Evolutionary conservation across 1,140 invertebrate species (phyloP), one percentile per base, ranked within the genome.

Genomic region (Drosophila chauvacae): DNA sequence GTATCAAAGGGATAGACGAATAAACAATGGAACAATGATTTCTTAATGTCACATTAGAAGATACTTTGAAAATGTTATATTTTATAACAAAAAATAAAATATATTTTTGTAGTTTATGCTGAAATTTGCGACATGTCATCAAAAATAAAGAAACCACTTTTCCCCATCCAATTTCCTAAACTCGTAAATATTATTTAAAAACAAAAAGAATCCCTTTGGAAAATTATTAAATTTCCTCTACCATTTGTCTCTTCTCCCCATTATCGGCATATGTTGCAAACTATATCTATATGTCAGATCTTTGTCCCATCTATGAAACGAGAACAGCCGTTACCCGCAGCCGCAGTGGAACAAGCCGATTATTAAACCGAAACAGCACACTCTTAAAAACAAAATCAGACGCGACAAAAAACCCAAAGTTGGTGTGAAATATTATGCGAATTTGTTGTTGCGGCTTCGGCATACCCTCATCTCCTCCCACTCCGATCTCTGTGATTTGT

Each of bases 351-450:
- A 85, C 81, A 85, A 85, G 68, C 84, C 72, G 55, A 68, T 71
- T 66, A 81, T 53, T 39, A 39, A 64, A 37, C 66, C 53, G 18
- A 71, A 71, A 72, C 33, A 39, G 23, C 10, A 16, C 50, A n/a
- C 37, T 35, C 48, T 55, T 33, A 37, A 50, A 72, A 66, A 60
- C 11, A 11, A 44, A 70, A 69, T 35, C 68, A 59, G 66, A 55
- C 37, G 37, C 47, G 39, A 62, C 60, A 64, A 74, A 80, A 81
- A 42, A 33, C 39, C 75, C 71, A 79, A 73, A 68, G 71, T 63
- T 90, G 85, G 85, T 90, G 85, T 90, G 85, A 90, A 88, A 90
- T 90, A 90, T 90, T 90, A 90, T 90, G 85, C 85, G 85, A 90
- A 90, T 76, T 85, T 84, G 66, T 74, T 65, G 37, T 16, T 45